Evolutionary conservation across 2,797 vertebrate species (phyloP), one percentile per base, ranked within the genome.

Genomic region (Enteromius unitaeniatus): DNA sequence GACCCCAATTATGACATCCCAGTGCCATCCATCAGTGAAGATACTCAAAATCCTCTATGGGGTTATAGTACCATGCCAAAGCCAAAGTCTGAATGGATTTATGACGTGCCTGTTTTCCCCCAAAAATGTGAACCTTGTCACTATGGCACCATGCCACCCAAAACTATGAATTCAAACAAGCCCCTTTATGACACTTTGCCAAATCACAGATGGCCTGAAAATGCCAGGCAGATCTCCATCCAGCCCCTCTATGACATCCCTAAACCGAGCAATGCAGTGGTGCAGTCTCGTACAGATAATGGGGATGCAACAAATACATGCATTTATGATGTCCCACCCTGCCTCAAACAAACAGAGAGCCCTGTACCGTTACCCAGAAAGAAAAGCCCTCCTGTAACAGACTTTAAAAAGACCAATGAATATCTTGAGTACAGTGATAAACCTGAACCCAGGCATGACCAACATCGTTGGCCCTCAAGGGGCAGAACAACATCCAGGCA

Each of bases 21-120:
- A 10, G 51, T 89, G 34, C 87, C 95, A 40, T 92, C 88, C 0
- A 72, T 74, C 34, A 81, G 53, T 47, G 90, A 90, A 3, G 37
- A 88, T 53, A 87, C 87, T 7, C 90, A 90, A 68, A 95, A 79
- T 51, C 62, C n/a, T 4, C 64, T 31, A 42, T 73, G 78, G 62
- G 89, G 86, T 40, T 96, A 83, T 90, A 95, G 83, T n/a, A 96
- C 95, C 0, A 83, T 97, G 53, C 96, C 96, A 8, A 95, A 68
- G 37, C 94, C 91, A 1, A 97, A 96, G 34, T 92, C 95, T 1
- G 96, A 96, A 21, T 96, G 97, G 97, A 95, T 96, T 87, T 97
- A 98, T 3, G 96, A 97, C 45, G 93, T 95, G 0, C 97, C 97
- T 0, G 87, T 92, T 1, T 90, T 93, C 58, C 91, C 92, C 0